These are phyloP conservation scores for Ataeniobius toweri DNA, from an alignment of 2,797 vertebrate species.

Conservation along the genomic window DNA sequence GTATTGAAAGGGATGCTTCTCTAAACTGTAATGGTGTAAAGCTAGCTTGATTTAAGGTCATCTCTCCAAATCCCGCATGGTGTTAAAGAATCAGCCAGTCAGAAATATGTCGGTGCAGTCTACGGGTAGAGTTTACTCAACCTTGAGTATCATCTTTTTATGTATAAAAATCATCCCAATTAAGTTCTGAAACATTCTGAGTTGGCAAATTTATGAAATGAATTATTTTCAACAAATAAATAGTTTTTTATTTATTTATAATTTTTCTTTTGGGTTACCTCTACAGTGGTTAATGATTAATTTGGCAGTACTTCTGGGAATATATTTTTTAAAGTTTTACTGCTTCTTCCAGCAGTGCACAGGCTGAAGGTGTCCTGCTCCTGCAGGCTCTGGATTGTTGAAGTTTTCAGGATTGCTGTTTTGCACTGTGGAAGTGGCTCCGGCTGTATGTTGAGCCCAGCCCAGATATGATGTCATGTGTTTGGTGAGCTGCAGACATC, in stretches of 20 bases:
- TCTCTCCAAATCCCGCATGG: too few species aligned
- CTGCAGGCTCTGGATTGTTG: neutral
- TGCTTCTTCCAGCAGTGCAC: neutral
- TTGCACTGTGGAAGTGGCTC: constrained; percentile 5
- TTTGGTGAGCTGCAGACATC: constrained; percentile 52
- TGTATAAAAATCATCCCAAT: neutral
- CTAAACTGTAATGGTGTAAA: too few species aligned
- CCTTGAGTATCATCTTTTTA: neutral
- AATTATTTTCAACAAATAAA: neutral
- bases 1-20: neutral
- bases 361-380: constrained; percentile 16
- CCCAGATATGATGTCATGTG: constrained; percentile 70
- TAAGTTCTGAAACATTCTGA: neutral
- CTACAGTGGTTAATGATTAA: neutral
- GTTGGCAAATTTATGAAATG: neutral
- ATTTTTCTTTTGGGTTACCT: too few species aligned
- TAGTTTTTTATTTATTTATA: too few species aligned
- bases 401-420: neutral
- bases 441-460: constrained; percentile 17
- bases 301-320: neutral
- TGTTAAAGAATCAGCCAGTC: too few species aligned
- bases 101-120: too few species aligned
- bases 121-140: too few species aligned
- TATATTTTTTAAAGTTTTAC: neutral
- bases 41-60: too few species aligned